Evolutionary conservation across 2,888 invertebrate genomes (phyloP), one percentile per base, ranked within the genome.

Genomic region (Sceliomorpha sp.): DNA sequence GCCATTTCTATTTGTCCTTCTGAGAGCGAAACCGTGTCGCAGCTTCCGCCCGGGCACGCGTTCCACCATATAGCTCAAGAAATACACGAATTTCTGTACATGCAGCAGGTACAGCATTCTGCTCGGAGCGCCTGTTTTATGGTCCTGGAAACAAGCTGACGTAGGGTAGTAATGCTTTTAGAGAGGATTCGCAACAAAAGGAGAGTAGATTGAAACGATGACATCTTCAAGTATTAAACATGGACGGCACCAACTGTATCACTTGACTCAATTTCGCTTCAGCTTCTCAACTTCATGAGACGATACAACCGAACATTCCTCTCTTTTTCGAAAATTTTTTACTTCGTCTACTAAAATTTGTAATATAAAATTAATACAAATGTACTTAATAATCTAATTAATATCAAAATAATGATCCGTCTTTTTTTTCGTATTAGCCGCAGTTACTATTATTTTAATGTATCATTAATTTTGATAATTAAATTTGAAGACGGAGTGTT

Each of bases 1-100:
- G 59, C 60, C 51, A 63, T 70, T 64, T 75, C 74, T 67, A 83
- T 86, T 86, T 85, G 85, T 85, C 85, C 85, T 84, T 79, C 81
- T 86, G 84, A 86, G 81, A 86, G 86, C 81, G 72, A 85, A 86
- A 84, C 79, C 85, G 70, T 86, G 86, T 86, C 77, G 79, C 74
- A 78, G 82, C 78, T 83, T 84, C 82, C 78, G 80, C 75, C 67
- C 56, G 69, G 76, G 78, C 79, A 82, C 80, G 80, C 81, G 79
- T 60, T 70, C n/a, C 60, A 47, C 64, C 59, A 36, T 67, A 63
- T 59, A 70, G 48, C 53, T 36, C 44, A 36, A 26, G 60, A 70
- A 68, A 50, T 66, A 62, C 68, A 64, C 64, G 60, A 68, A 68
- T 48, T 55, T 68, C 59, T 55, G 56, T 44, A 39, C 47, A 36